Base-by-base conservation (phyloP, 2,797 vertebrate species). In the Poeciliopsis infans region DNA sequence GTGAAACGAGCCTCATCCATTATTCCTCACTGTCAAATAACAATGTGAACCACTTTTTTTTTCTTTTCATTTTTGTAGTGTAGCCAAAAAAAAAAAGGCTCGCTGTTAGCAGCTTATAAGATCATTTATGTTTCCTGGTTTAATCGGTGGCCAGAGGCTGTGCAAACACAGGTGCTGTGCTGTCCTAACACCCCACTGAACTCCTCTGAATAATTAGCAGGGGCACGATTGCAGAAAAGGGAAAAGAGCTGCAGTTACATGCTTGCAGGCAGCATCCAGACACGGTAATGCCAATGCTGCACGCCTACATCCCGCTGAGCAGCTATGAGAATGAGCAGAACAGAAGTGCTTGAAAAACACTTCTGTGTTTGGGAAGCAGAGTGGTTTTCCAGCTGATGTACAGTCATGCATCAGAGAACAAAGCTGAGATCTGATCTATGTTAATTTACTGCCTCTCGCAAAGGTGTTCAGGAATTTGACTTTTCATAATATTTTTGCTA, bases 351-450 rank as follows among this genome's bases (percentile, higher is more conserved):
- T 53, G 11, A 59, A 76, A 86, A 85, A 83, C 83, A 74, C 73
- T 80, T 81, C 88, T 81, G 79, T 81, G 79, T 83, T 80, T 78
- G 61, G 79, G 83, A 80, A 80, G 77, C 79, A 74, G 85, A 84
- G 86, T 79, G 80, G 81, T 86, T 89, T 89, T 81, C 83, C 71
- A 47, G 78, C 81, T 90, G 86, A 89, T 87, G 84, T 90, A 87
- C 84, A 79, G 86, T 85, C 81, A 78, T 82, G 85, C 89, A 85
- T 90, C 80, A 77, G 43, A 23, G 70, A 80, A 79, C 84, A 85
- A 86, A 86, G 85, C 79, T 23, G 31, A 68, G 80, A 87, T 84
- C 77, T 33, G 83, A 7, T 72, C 3, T 82, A 45, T 49, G 69
- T 5, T 33, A n/a, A 53, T 80, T 74, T 82, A 43, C 11, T 45